Base-by-base conservation (phyloP, 2,888 invertebrate genomes). In the Eilema caniola region DNA sequence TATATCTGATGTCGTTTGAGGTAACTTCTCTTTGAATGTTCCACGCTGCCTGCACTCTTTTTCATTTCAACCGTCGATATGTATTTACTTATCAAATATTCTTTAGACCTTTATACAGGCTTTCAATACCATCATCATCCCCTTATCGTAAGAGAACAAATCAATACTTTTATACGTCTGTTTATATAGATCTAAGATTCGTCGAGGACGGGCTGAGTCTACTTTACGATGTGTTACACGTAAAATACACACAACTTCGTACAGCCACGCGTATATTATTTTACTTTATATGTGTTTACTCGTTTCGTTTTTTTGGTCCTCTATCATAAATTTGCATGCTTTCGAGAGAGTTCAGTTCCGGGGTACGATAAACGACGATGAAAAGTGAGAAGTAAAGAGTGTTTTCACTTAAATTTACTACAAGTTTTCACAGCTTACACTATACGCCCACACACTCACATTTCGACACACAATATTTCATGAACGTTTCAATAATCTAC, bases 181-280 rank as follows among this genome's bases (percentile, higher is more conserved):
- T 57, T 56, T 37, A 37, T 57, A 20, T 3, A 53, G n/a, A 28
- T 64, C 53, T 20, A 16, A 10, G 57, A 56, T 33, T 33, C 57
- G 24, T 5, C 10, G 14, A n/a, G 12, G 47, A 24, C n/a, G 7
- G 11, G 11, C 62, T 71, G 76, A 71, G 56, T 70, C 65, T 56
- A 24, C 56, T 75, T 76, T 73, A 81, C 63, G 61, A 64, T 62
- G 56, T 63, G 67, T 71, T 69, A 70, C 20, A 41, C 69, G 62
- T 73, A 61, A 77, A 72, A 57, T 23, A 73, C 59, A 71, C 37
- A 31, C n/a, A 62, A 31, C 28, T 10, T 3, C 4, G 61, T 31
- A 66, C 56, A 62, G 53, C 65, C 25, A 70, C 66, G 37, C 25
- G 11, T 11, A 63, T 28, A 63, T n/a, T n/a, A n/a, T 47, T 47